These are phyloP conservation scores for Conus betulinus DNA, from an alignment of 1,140 invertebrate genomes.

Conservation along the genomic window DNA sequence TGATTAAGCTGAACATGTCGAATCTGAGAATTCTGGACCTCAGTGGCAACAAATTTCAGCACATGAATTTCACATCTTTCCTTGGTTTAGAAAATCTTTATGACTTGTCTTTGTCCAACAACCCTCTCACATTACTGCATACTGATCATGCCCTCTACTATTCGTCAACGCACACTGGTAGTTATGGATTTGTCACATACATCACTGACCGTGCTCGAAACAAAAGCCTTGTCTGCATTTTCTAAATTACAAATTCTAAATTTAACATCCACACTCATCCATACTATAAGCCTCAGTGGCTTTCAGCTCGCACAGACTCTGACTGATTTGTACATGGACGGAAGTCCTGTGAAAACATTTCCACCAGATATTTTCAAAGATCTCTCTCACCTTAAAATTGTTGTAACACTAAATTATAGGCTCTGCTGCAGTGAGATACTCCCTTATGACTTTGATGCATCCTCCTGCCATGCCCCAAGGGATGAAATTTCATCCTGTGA, in stretches of 20 bases:
- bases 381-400: too few species aligned
- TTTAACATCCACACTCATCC: not conserved
- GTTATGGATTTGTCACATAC: not conserved
- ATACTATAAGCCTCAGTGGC: not conserved
- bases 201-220: not conserved
- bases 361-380: too few species aligned
- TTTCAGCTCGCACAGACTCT: too few species aligned
- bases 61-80: not conserved
- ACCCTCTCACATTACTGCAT: not conserved
- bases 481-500: too few species aligned
- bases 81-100: not conserved
- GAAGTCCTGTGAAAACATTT: too few species aligned
- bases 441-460: too few species aligned
- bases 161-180: not conserved
- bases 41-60: not conserved
- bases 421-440: too few species aligned
- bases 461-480: too few species aligned
- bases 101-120: not conserved
- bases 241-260: not conserved
- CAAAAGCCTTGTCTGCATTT: not conserved
- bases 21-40: constrained; percentile 31
- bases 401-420: too few species aligned
- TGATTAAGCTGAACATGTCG: not conserved
- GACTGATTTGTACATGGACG: too few species aligned
- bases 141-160: not conserved